Conservation (phyloP, 2,113 vertebrate species). For the Brachyhypopomus gauderio region DNA sequence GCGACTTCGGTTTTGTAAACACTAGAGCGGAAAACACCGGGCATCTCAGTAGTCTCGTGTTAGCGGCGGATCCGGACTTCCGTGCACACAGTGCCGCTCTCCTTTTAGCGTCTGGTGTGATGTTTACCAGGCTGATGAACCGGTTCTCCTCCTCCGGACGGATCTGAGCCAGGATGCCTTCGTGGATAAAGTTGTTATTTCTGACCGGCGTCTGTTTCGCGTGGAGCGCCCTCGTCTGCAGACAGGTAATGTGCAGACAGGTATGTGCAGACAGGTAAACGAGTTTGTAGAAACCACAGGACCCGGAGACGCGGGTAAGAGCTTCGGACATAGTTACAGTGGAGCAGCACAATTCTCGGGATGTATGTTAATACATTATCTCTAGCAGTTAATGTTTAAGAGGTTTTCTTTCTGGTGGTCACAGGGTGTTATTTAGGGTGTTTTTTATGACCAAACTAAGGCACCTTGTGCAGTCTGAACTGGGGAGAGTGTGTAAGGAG, state of each 20-base stretch:
- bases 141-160: too few species aligned
- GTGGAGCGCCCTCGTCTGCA: not conserved
- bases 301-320: too few species aligned
- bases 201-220: slow-evolving; percentile 2
- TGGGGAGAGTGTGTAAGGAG: not conserved
- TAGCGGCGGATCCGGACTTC: too few species aligned
- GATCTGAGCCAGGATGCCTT: not conserved
- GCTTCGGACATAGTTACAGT: too few species aligned
- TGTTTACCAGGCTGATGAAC: not conserved
- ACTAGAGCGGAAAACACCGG: too few species aligned
- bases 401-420: not conserved
- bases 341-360: not conserved
- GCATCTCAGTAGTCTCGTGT: too few species aligned
- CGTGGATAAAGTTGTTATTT: slow-evolving; percentile 4
- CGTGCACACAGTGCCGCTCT: too few species aligned
- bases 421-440: not conserved
- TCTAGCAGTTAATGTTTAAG: slow-evolving; percentile 26
- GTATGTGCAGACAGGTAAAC: too few species aligned
- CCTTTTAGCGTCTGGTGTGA: not conserved
- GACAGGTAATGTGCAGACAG: slow-evolving; percentile 12
- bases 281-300: not conserved
- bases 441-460: not conserved
- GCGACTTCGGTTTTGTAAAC: too few species aligned
- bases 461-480: not conserved
- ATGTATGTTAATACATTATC: not conserved